These are phyloP conservation scores for Eupeodes luniger DNA, from an alignment of 2,888 invertebrate species.

Conservation along the genomic window DNA sequence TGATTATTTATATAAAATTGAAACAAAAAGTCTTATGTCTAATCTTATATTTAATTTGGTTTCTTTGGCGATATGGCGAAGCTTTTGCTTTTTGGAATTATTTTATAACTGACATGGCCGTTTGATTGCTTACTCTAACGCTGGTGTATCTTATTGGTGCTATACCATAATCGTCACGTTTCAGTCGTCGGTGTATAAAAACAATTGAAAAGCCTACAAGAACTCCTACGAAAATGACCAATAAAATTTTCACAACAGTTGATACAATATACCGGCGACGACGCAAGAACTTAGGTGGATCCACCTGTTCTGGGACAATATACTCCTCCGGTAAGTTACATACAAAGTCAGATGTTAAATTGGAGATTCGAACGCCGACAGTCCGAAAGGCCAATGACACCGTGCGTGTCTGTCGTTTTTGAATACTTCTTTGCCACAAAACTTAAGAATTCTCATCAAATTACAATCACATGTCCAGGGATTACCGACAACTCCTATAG, in stretches of 20 bases:
- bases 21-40: slow-evolving; percentile 31
- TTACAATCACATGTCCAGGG: slow-evolving; percentile 88
- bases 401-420: slow-evolving; percentile 78
- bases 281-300: slow-evolving; percentile 82
- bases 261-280: slow-evolving; percentile 82
- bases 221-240: slow-evolving; percentile 81
- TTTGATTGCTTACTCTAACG: slow-evolving; percentile 81
- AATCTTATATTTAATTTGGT: slow-evolving; percentile 27
- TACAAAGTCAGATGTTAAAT: slow-evolving; percentile 80
- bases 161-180: slow-evolving; percentile 81
- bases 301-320: slow-evolving; percentile 80
- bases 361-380: slow-evolving; percentile 80
- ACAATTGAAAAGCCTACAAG: slow-evolving; percentile 82
- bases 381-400: slow-evolving; percentile 81
- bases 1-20: slow-evolving; percentile 53
- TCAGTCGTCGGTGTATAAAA: slow-evolving; percentile 81
- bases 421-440: slow-evolving; percentile 77
- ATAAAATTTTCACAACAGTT: slow-evolving; percentile 81
- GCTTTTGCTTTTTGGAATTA: neutral
- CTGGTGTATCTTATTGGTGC: slow-evolving; percentile 83
- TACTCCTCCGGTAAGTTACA: slow-evolving; percentile 81
- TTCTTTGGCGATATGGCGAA: slow-evolving; percentile 56
- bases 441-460: slow-evolving; percentile 81
- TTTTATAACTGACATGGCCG: slow-evolving; percentile 79
- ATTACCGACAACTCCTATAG: slow-evolving; percentile 87